A percentile compares a stretch with the other conserved stretches of the same genome.
These are phyloP conservation scores for Pelodytes ibericus DNA, from an alignment of 2,797 vertebrate genomes.

Conservation along the genomic window DNA sequence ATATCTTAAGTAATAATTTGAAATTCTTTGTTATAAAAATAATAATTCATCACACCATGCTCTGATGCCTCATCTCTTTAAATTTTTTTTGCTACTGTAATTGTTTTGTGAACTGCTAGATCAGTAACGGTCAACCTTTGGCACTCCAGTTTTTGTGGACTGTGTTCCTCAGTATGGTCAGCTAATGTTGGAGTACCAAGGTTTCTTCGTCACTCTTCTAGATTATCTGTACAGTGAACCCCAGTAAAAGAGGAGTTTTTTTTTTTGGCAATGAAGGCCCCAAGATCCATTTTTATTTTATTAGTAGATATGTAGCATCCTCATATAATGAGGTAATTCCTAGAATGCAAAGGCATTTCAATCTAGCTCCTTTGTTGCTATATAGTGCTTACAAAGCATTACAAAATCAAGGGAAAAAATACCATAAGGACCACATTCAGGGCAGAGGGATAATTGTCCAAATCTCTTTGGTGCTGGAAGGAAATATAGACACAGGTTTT, in stretches of 20 bases:
- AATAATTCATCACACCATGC: constrained; percentile 51
- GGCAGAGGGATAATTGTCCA: not conserved
- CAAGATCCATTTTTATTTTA: constrained; percentile 22
- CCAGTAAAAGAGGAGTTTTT: not conserved
- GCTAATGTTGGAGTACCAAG: too few relatives aligned
- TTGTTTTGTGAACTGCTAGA: constrained; percentile 13
- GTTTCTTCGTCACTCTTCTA: too few relatives aligned
- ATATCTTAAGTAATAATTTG: constrained; percentile 37
- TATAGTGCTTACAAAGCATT: constrained; percentile 31
- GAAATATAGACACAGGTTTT: not conserved
- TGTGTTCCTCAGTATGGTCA: too few relatives aligned
- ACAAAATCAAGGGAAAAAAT: constrained; percentile 37
- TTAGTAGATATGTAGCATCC: constrained; percentile 22
- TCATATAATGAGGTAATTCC: constrained; percentile 25
- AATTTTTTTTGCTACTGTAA: constrained; percentile 23
- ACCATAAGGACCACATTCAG: not conserved
- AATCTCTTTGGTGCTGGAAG: constrained; percentile 17
- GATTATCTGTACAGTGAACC: constrained; percentile 30
- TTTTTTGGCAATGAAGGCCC: constrained; percentile 38
- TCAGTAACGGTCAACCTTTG: too few relatives aligned
- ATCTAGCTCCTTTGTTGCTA: constrained; percentile 35
- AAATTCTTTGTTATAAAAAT: constrained; percentile 51
- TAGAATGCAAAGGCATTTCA: constrained; percentile 22
- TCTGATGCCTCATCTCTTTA: constrained; percentile 12
- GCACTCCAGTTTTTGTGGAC: too few relatives aligned